A percentile compares a stretch with the other conserved stretches of the same genome.
Evolutionary conservation across 2,113 vertebrate genomes (phyloP).

Genomic region (Nothobranchius furzeri): DNA sequence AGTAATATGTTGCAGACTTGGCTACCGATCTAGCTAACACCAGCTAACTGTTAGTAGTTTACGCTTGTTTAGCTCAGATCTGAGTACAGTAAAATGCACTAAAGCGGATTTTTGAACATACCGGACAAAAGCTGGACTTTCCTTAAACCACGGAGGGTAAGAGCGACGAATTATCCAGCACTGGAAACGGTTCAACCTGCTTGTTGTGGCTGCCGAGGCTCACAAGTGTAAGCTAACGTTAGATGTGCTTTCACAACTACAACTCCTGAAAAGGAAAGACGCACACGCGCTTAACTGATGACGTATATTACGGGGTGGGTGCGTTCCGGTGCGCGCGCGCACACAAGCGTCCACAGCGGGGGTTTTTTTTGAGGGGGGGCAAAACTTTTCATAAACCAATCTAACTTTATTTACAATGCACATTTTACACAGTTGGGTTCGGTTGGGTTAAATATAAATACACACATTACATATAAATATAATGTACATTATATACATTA

Average conservation of each 20-base stretch:
- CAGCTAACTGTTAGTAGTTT: slow-evolving; percentile 40
- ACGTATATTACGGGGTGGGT: slow-evolving; percentile 41
- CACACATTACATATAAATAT: no score
- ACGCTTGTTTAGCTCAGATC: slow-evolving; percentile 31
- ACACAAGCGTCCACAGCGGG: no score
- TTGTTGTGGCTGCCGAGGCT: slow-evolving; percentile 26
- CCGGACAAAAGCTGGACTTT: slow-evolving; percentile 31
- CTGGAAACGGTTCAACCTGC: slow-evolving; percentile 39
- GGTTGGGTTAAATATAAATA: no score
- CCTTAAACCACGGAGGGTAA: slow-evolving; percentile 1
- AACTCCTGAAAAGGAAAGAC: slow-evolving; percentile 39
- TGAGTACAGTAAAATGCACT: background rate
- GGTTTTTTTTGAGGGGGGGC: no score
- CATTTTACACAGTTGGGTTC: no score
- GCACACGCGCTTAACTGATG: slow-evolving; percentile 10
- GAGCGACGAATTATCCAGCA: slow-evolving; percentile 19
- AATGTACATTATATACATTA: no score
- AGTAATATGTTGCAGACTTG: slow-evolving; percentile 29
- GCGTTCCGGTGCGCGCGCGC: background rate
- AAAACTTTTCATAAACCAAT: slow-evolving; percentile 4
- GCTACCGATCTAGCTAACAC: slow-evolving; percentile 40
- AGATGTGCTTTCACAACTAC: slow-evolving; percentile 29
- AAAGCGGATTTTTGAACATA: slow-evolving; percentile 9
- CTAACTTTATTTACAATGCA: background rate
- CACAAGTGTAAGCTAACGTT: slow-evolving; percentile 38